phyloP scores from a whole-genome alignment of 2,888 invertebrate genomes.

The Cheilosia impressa region DNA sequence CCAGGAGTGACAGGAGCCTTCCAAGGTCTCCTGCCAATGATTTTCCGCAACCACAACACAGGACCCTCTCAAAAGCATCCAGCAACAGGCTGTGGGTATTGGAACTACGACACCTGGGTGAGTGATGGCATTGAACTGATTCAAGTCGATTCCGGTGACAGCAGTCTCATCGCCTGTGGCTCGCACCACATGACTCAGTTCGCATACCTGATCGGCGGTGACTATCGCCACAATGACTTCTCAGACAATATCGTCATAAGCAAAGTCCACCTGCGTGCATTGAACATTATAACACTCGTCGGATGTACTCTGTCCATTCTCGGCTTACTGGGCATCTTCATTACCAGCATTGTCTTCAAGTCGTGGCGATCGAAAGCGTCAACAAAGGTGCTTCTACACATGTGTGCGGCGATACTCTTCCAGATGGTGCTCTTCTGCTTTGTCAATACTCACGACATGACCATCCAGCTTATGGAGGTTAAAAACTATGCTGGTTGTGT shows the following conservation, averaged over 20 bases:
- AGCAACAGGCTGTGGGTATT: slow-evolving; percentile 85
- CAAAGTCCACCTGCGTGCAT: slow-evolving; percentile 82
- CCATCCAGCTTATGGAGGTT: slow-evolving; percentile 77
- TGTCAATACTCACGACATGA: slow-evolving; percentile 79
- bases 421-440: slow-evolving; percentile 84
- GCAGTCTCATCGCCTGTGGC: slow-evolving; percentile 83
- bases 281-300: slow-evolving; percentile 86
- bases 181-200: slow-evolving; percentile 87
- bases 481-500: slow-evolving; percentile 84
- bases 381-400: slow-evolving; percentile 87
- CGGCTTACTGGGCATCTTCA: slow-evolving; percentile 86
- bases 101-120: slow-evolving; percentile 87
- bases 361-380: slow-evolving; percentile 87
- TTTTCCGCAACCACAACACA: slow-evolving; percentile 35
- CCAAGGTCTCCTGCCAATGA: slow-evolving; percentile 37
- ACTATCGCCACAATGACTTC: slow-evolving; percentile 78
- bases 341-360: slow-evolving; percentile 86
- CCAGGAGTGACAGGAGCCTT: slow-evolving; percentile 84
- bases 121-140: slow-evolving; percentile 84
- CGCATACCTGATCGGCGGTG: slow-evolving; percentile 84
- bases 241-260: slow-evolving; percentile 79
- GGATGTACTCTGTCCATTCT: slow-evolving; percentile 86
- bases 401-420: slow-evolving; percentile 86
- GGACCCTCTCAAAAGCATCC: slow-evolving; percentile 10
- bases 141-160: slow-evolving; percentile 70